Percentiles rank a stretch among this genome's conserved stretches.
These are phyloP conservation scores for Syngnathus acus DNA, from an alignment of 2,797 vertebrate genomes.

Conservation along the genomic window DNA sequence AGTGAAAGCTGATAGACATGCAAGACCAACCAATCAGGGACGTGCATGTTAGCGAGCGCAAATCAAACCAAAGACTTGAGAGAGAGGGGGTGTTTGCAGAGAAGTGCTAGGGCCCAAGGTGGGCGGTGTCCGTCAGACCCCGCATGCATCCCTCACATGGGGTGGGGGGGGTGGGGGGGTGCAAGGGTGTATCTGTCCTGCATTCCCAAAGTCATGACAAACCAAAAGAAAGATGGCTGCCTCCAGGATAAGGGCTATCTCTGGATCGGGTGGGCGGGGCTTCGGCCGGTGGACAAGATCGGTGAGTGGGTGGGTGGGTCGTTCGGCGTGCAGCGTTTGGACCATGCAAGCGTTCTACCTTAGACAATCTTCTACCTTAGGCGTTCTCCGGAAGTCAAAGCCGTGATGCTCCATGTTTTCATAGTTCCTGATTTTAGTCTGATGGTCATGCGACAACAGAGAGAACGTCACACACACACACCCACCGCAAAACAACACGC, in stretches of 20 bases:
- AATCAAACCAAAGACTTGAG: conserved; percentile 65
- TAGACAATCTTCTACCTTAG: conserved; percentile 96
- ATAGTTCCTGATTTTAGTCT: conserved; percentile 99
- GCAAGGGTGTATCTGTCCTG: conserved; percentile 61
- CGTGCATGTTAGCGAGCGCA: conserved; percentile 96
- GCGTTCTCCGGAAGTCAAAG: conserved; percentile 99
- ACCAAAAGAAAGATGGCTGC: conserved; percentile 60
- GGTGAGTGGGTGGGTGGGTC: conserved; percentile 81
- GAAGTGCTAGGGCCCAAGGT: conserved; percentile 59
- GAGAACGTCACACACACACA: conserved; percentile 12
- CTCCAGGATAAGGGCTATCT: conserved; percentile 76
- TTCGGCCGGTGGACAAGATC: conserved; percentile 60
- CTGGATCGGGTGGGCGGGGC: conserved; percentile 63
- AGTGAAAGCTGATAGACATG: conserved; percentile 77
- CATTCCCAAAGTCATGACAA: conserved; percentile 58
- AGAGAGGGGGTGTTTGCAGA: conserved; percentile 54
- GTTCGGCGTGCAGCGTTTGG: conserved; percentile 84
- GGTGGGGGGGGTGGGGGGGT: conserved; percentile 6
- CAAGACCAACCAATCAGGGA: conserved; percentile 84
- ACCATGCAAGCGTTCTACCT: conserved; percentile 99
- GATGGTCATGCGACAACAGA: conserved; percentile 98
- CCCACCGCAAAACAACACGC: not conserved
- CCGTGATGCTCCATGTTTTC: conserved; percentile 98
- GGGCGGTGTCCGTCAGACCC: conserved; percentile 65
- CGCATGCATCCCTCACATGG: conserved; percentile 84